Percentiles rank a stretch among this genome's conserved stretches.
Conservation (phyloP, 2,888 invertebrate genomes). For the Pseudanteris insignis region DNA sequence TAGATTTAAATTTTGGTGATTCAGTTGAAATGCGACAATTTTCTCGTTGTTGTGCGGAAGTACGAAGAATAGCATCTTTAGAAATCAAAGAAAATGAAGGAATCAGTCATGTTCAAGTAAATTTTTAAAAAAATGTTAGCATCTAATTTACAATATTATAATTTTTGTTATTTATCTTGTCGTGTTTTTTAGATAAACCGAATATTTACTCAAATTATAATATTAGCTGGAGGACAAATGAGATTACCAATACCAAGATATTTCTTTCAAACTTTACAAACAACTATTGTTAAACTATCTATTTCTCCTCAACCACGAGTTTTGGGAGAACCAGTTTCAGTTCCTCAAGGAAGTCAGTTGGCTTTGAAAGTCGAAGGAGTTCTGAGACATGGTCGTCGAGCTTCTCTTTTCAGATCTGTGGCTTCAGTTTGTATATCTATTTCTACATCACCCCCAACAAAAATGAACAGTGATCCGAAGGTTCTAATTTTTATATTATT, state of each 20-base stretch:
- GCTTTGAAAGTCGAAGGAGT: conserved; percentile 95
- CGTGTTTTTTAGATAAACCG: conserved; percentile 48
- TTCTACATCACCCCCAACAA: conserved; percentile 68
- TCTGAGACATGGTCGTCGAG: conserved; percentile 76
- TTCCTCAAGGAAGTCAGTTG: conserved; percentile 84
- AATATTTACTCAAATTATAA: conserved; percentile 69
- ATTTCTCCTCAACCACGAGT: conserved; percentile 83
- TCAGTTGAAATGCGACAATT: conserved; percentile 62
- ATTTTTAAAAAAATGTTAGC: no score
- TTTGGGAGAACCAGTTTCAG: conserved; percentile 83
- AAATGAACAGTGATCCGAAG: conserved; percentile 68
- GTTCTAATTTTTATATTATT: conserved; percentile 23
- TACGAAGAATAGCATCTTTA: conserved; percentile 61
- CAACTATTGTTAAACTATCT: conserved; percentile 82
- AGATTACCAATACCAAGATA: conserved; percentile 75
- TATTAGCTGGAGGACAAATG: conserved; percentile 68
- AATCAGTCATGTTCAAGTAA: conserved; percentile 59
- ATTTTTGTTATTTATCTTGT: not conserved
- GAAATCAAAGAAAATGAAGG: conserved; percentile 57
- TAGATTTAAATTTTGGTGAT: conserved; percentile 58
- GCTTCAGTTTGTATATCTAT: conserved; percentile 77
- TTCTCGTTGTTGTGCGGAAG: conserved; percentile 58
- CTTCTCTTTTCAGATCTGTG: conserved; percentile 77
- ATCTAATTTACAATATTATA: no score
- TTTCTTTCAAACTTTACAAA: conserved; percentile 86